phyloP scores from a whole-genome alignment of 2,888 invertebrate genomes.

The Andrena camellia region DNA sequence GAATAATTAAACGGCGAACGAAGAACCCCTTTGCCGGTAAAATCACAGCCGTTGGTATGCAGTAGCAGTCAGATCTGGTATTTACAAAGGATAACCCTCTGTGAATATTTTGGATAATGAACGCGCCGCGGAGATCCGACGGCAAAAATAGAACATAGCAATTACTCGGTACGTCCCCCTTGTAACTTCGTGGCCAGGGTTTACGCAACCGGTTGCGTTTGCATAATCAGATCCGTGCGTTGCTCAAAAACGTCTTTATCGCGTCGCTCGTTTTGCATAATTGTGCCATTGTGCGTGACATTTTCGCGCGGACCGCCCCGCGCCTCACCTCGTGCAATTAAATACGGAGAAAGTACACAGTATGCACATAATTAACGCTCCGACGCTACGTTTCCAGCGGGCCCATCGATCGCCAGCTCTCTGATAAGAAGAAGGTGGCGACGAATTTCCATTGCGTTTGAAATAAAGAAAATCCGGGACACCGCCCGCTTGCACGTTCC shows the following conservation, averaged over 20 bases:
- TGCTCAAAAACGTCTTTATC: constrained; percentile 53
- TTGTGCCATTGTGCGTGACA: constrained; percentile 49
- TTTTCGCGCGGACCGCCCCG: constrained; percentile 28
- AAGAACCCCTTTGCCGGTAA: neutral
- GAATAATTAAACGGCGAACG: constrained; percentile 42
- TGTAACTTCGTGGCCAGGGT: constrained; percentile 31
- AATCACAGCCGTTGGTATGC: neutral
- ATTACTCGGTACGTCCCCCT: constrained; percentile 45
- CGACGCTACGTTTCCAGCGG: neutral
- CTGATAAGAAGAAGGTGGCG: neutral
- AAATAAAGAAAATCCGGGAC: neutral
- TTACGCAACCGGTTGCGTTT: constrained; percentile 47
- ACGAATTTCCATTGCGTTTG: neutral
- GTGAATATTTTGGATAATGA: constrained; percentile 47
- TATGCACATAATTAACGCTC: constrained; percentile 23
- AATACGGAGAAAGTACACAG: constrained; percentile 43
- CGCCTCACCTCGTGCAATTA: constrained; percentile 38
- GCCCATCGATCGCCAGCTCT: neutral
- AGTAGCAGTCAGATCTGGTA: constrained; percentile 30
- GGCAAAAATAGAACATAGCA: constrained; percentile 40
- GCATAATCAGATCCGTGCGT: constrained; percentile 57
- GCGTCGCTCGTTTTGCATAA: constrained; percentile 47
- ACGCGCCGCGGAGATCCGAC: neutral
- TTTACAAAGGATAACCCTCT: constrained; percentile 45
- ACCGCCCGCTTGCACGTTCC: neutral